These are phyloP conservation scores for Nesogale talazaci DNA, from an alignment of 2,113 vertebrate genomes.

Conservation along the genomic window DNA sequence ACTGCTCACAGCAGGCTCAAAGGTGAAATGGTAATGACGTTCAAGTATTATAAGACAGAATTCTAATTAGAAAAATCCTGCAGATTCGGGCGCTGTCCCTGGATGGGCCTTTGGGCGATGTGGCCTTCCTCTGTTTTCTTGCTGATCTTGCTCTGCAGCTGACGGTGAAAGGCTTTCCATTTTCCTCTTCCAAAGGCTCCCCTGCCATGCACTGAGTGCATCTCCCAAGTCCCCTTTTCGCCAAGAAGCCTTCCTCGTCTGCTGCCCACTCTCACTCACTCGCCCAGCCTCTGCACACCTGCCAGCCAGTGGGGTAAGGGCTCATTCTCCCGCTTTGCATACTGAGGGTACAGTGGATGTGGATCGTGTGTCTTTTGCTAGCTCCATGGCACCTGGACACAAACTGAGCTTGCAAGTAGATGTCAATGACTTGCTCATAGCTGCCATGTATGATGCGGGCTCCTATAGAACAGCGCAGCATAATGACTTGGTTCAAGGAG, in stretches of 20 bases:
- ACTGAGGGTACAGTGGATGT: background rate
- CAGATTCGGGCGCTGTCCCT: background rate
- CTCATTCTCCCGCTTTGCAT: background rate
- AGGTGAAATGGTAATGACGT: too few relatives aligned
- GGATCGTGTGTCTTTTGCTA: background rate
- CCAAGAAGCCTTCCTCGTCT: too few relatives aligned
- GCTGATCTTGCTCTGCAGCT: background rate
- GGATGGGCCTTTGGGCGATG: background rate
- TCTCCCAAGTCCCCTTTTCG: too few relatives aligned
- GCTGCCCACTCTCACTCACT: background rate
- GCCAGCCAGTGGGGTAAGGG: background rate
- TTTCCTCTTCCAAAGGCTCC: too few relatives aligned
- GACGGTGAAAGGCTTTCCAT: background rate
- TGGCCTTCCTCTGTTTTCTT: background rate
- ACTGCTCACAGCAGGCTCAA: too few relatives aligned
- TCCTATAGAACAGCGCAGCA: background rate
- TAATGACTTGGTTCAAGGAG: background rate
- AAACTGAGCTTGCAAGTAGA: background rate
- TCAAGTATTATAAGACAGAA: background rate
- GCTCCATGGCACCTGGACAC: background rate
- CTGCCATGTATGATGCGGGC: background rate
- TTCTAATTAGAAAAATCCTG: background rate
- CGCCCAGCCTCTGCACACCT: background rate
- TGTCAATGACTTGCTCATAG: background rate
- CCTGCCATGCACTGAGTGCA: too few relatives aligned